These are phyloP conservation scores for Lampropteryx suffumata DNA, from an alignment of 2,888 invertebrate species.

Conservation along the genomic window DNA sequence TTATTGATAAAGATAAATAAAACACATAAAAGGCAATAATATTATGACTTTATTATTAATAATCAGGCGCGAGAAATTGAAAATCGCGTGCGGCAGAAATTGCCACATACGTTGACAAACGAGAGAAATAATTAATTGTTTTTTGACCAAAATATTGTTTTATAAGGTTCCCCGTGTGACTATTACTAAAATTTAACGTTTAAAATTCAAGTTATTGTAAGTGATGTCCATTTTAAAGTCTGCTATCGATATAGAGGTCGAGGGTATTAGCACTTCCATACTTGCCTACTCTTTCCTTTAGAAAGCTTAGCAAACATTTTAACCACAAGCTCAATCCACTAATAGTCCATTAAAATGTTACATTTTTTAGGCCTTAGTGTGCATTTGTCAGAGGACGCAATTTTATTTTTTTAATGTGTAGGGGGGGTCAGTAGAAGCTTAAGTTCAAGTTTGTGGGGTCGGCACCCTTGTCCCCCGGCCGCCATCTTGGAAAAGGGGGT, in stretches of 20 bases:
- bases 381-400: no score
- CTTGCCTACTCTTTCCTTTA: slow-evolving; percentile 58
- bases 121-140: slow-evolving; percentile 21
- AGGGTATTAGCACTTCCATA: slow-evolving; percentile 60
- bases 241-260: slow-evolving; percentile 58
- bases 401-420: no score
- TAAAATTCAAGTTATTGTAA: slow-evolving; percentile 36
- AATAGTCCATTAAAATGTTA: no score
- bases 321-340: slow-evolving; percentile 48
- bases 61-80: slow-evolving; percentile 11
- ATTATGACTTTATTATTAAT: background rate
- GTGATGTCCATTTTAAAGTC: slow-evolving; percentile 36
- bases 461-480: no score
- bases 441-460: no score
- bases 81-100: slow-evolving; percentile 8
- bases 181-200: background rate
- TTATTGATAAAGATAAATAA: background rate
- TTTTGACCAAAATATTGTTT: slow-evolving; percentile 1
- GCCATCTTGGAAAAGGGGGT: no score
- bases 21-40: background rate
- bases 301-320: slow-evolving; percentile 66
- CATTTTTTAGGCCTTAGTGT: no score
- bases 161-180: background rate
- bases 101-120: slow-evolving; percentile 23
- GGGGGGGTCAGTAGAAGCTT: no score